Evolutionary conservation across 1,140 invertebrate genomes (phyloP).

Genomic region (Thaumatotibia leucotreta): DNA sequence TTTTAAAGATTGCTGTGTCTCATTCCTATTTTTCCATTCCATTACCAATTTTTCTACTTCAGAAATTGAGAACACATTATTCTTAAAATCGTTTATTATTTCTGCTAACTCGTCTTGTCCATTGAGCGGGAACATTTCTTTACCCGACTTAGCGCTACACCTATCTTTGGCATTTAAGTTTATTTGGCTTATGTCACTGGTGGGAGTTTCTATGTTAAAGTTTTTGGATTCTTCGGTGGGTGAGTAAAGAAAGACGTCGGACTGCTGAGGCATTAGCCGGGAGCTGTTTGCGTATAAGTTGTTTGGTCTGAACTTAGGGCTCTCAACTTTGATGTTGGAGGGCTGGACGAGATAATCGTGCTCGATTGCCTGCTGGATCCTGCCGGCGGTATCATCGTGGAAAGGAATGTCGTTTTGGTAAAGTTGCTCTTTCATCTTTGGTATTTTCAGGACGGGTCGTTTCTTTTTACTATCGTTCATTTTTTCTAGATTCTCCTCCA

Average conservation of each 20-base stretch:
- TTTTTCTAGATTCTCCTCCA: slow-evolving; percentile 56
- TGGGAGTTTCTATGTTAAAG: slow-evolving; percentile 66
- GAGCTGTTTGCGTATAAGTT: slow-evolving; percentile 71
- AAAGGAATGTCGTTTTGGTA: slow-evolving; percentile 67
- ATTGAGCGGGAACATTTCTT: slow-evolving; percentile 53
- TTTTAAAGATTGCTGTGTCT: slow-evolving; percentile 89
- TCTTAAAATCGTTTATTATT: slow-evolving; percentile 93
- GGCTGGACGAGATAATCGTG: slow-evolving; percentile 79
- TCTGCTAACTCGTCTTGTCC: slow-evolving; percentile 87
- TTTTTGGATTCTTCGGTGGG: slow-evolving; percentile 67
- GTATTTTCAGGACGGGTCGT: slow-evolving; percentile 54
- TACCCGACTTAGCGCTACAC: slow-evolving; percentile 61
- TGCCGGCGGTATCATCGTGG: slow-evolving; percentile 45
- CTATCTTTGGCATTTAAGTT: slow-evolving; percentile 64
- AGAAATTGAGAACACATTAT: slow-evolving; percentile 89
- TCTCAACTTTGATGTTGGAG: slow-evolving; percentile 78
- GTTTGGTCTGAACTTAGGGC: slow-evolving; percentile 64
- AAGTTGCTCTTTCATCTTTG: slow-evolving; percentile 61
- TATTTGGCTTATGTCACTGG: slow-evolving; percentile 70
- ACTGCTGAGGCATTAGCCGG: slow-evolving; percentile 56
- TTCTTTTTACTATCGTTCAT: slow-evolving; percentile 39
- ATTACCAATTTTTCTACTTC: slow-evolving; percentile 91
- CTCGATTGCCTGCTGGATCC: slow-evolving; percentile 73
- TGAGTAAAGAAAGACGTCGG: slow-evolving; percentile 63
- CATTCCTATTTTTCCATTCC: slow-evolving; percentile 89